Base-by-base conservation (phyloP, 2,797 vertebrate species). In the Centroberyx gerrardi region DNA sequence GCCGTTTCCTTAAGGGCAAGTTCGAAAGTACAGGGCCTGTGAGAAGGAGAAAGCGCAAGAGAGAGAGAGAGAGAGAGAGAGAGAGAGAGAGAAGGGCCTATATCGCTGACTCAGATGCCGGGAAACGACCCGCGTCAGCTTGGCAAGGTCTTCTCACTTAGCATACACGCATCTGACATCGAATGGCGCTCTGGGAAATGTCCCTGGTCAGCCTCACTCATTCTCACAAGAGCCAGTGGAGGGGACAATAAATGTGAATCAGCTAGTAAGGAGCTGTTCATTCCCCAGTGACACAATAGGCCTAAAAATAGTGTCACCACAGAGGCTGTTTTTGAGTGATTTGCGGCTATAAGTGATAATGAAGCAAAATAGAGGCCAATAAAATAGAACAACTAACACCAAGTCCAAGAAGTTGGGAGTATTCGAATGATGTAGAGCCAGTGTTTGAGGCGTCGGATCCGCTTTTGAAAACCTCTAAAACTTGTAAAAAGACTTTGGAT, bases 271-370 rank as follows among this genome's bases (percentile, higher is more conserved):
- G 78, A 78, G 67, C 74, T 71, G 67, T 64, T 76, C 31, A 12
- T 54, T 86, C 84, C 76, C 81, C 62, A 6, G 69, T 74, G 82
- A 86, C 48, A 64, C 56, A 22, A 17, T n/a, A 28, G 49, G 67
- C 76, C 79, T 72, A 76, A 74, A 87, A 87, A 85, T 77, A 82
- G 79, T 3, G 76, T 70, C 81, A 58, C 71, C 66, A 65, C 62
- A 49, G 18, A 28, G 42, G 82, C 69, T 68, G 68, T 59, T 72
- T 88, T 83, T 88, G 72, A 82, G 58, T 77, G 56, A 77, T 76
- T 69, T 65, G 59, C 79, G 62, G 76, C 73, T 76, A 62, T 4
- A 53, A 78, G 78, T 61, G 72, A 73, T 85, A 83, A 86, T 70
- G 70, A 82, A 72, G 68, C 33, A 66, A 27, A 76, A 70, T 5